Percentiles rank a stretch among this genome's conserved stretches.
Evolutionary conservation across 2,888 invertebrate genomes (phyloP).

Genomic region (Cosmorhoe ocellata): DNA sequence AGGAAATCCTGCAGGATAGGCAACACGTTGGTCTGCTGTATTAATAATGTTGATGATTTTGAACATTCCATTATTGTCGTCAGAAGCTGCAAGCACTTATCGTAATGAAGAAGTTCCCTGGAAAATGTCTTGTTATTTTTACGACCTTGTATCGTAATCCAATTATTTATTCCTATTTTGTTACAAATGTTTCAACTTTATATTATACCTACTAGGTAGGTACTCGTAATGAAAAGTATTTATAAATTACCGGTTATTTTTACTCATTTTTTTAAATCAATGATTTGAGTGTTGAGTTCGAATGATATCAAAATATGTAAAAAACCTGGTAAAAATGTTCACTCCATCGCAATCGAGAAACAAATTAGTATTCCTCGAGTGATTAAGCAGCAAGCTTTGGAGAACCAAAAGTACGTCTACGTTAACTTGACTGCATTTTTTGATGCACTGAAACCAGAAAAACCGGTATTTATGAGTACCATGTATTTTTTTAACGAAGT

Average conservation of each 20-base stretch:
- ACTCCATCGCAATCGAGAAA: slow-evolving; percentile 61
- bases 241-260: too few species aligned
- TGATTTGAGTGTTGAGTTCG: too few species aligned
- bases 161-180: too few species aligned
- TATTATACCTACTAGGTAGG: too few species aligned
- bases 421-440: slow-evolving; percentile 50
- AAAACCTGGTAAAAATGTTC: slow-evolving; percentile 60
- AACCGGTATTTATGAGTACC: not conserved
- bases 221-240: too few species aligned
- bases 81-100: slow-evolving; percentile 57
- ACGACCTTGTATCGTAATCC: too few species aligned
- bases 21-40: slow-evolving; percentile 39
- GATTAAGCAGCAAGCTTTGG: slow-evolving; percentile 55
- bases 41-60: slow-evolving; percentile 27
- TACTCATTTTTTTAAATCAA: too few species aligned
- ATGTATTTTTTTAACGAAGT: too few species aligned
- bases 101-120: slow-evolving; percentile 54
- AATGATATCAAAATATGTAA: too few species aligned
- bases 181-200: too few species aligned
- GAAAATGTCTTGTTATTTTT: slow-evolving; percentile 9
- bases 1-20: slow-evolving; percentile 45
- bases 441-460: slow-evolving; percentile 55
- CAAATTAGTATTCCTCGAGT: slow-evolving; percentile 52
- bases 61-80: slow-evolving; percentile 51
- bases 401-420: slow-evolving; percentile 54